Base-by-base conservation (phyloP, 1,140 invertebrate genomes). In the Pissodes strobi region DNA sequence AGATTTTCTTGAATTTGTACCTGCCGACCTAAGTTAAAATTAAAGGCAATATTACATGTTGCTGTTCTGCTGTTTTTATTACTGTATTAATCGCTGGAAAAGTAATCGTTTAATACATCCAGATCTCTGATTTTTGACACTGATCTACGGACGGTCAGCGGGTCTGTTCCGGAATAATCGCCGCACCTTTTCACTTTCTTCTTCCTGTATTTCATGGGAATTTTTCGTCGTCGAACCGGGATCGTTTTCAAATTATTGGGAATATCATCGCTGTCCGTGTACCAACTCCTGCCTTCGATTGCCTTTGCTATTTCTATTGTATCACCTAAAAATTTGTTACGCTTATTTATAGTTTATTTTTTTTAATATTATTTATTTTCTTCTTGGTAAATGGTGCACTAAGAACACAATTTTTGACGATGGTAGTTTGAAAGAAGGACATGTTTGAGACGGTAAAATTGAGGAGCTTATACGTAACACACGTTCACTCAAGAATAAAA, bases 271-370 rank as follows among this genome's bases (percentile, higher is more conserved):
- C n/a, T 23, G 13, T 64, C 21, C 4, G 45, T 58, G 23, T 65
- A 65, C 48, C 49, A 66, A 25, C 73, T 78, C 67, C 76, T 79
- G 1, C 68, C 57, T 21, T 72, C 71, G 17, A 80, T 48, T 37
- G 67, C 55, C 27, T 65, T 59, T 3, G 77, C 78, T 52, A 79
- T 74, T 39, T 68, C 37, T 1, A 79, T 56, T 23, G 74, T 60
- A 62, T 79, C 72, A 37, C 79, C 79, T 66, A 59, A 15, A 66
- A 49, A 48, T 18, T n/a, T 51, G 17, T 49, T 19, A 15, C 18
- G n/a, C 1, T 38, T 52, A 58, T 27, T 45, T n/a, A n/a, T n/a
- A n/a, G n/a, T 4, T 10, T 43, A 13, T 49, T 15, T 19, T 22
- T 22, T 10, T 22, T 27, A 21, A 25, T 17, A 60, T 27, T 34